Base-by-base conservation (phyloP, 2,888 invertebrate genomes). In the Acrocyrtus sp. region DNA sequence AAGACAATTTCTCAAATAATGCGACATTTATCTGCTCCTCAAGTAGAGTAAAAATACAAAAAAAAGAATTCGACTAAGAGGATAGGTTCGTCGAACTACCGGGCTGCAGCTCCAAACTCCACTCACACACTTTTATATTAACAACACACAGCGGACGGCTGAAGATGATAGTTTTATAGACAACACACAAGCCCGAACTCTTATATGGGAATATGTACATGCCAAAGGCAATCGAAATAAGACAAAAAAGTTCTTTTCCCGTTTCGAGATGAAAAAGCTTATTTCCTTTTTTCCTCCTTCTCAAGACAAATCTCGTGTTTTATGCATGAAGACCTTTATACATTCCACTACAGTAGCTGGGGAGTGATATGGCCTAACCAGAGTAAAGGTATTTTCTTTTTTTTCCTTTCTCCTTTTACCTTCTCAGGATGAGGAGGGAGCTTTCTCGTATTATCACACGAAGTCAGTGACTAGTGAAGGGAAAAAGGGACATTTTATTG, bases 241-340 rank as follows among this genome's bases (percentile, higher is more conserved):
- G 27, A 50, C 27, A 47, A 47, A 17, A 47, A 47, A 10, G n/a
- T n/a, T 12, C 5, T n/a, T 17, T 47, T 17, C n/a, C 39, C 15
- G 12, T n/a, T 27, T n/a, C n/a, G n/a, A n/a, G n/a, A n/a, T n/a
- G n/a, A n/a, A n/a, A n/a, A n/a, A n/a, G n/a, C n/a, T n/a, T n/a
- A n/a, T 58, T 27, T 26, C 19, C 29, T 47, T 47, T 27, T 47
- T 47, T 47, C 19, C 47, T 47, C 22, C 24, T 19, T 22, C 50
- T 50, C 50, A 50, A 22, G 26, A 58, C 21, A 58, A 67, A 68
- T 60, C 67, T 68, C 67, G 58, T 68, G 67, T 68, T 68, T 68
- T 68, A 68, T 68, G 67, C 67, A 68, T 68, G 67, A 68, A 68
- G 58, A 58, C 58, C 29, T 68, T 50, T n/a, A n/a, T n/a, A n/a